These are phyloP conservation scores for Hiodon alosoides DNA, from an alignment of 2,113 vertebrate species.

Conservation along the genomic window DNA sequence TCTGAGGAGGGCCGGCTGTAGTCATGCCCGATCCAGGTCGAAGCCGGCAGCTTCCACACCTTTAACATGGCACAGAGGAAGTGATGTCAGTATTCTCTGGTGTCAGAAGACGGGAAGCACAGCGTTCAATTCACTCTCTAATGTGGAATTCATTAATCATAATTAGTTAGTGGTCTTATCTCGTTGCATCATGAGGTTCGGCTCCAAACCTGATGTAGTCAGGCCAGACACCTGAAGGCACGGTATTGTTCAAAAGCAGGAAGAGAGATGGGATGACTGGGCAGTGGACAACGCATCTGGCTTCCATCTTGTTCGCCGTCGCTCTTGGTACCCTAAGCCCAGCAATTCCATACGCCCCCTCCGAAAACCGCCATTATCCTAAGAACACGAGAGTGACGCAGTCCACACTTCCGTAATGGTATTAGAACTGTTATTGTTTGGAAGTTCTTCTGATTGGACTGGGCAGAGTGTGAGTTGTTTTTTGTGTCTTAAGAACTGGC, in stretches of 20 bases:
- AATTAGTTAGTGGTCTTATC: constrained; percentile 36
- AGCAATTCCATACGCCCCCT: no score
- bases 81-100: constrained; percentile 37
- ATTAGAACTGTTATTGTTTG: constrained; percentile 34
- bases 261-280: no score
- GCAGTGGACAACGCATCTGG: no score
- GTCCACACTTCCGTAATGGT: constrained; percentile 29
- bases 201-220: not conserved
- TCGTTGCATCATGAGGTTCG: constrained; percentile 36
- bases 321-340: no score
- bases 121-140: constrained; percentile 37
- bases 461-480: constrained; percentile 28
- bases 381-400: constrained; percentile 28
- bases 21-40: constrained; percentile 48
- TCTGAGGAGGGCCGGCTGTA: constrained; percentile 59
- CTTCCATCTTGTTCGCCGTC: no score
- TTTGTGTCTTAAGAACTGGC: constrained; percentile 22
- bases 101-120: constrained; percentile 30
- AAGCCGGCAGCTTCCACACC: constrained; percentile 51
- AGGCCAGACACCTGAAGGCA: no score
- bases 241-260: no score
- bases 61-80: constrained; percentile 48
- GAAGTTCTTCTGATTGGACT: constrained; percentile 38
- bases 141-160: constrained; percentile 51
- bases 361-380: constrained; percentile 35